These are phyloP conservation scores for Megaleporinus macrocephalus DNA, from an alignment of 2,113 vertebrate genomes.

Conservation along the genomic window DNA sequence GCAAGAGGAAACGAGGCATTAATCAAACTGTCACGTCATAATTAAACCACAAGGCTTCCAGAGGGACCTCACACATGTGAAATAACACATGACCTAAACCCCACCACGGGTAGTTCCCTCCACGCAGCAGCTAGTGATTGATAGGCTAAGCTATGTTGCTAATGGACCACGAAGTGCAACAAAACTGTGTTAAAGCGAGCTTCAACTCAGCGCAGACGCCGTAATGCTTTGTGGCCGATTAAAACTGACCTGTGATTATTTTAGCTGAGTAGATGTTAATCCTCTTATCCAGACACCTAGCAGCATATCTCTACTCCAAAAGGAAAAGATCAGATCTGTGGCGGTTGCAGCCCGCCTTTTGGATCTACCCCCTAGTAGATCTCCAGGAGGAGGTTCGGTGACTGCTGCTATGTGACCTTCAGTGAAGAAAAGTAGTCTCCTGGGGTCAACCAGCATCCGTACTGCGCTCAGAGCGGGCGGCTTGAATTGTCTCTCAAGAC, in stretches of 20 bases:
- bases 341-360: too few species aligned
- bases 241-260: background rate
- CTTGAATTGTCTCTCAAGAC: too few species aligned
- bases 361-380: too few species aligned
- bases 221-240: background rate
- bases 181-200: background rate
- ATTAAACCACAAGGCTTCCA: conserved; percentile 48
- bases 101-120: conserved; percentile 15
- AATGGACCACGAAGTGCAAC: conserved; percentile 26
- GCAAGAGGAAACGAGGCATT: conserved; percentile 57
- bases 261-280: conserved; percentile 25
- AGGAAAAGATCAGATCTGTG: too few species aligned
- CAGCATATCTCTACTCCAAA: too few species aligned
- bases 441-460: background rate
- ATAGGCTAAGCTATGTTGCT: conserved; percentile 14
- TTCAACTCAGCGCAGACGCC: background rate
- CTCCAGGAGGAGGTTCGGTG: background rate
- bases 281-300: background rate
- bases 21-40: conserved; percentile 57
- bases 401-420: background rate
- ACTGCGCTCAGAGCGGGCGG: background rate
- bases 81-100: conserved; percentile 54
- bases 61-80: conserved; percentile 48
- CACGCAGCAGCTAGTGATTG: conserved; percentile 21
- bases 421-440: background rate